Conservation (phyloP, 2,888 invertebrate genomes). For the Nyleta sp. region DNA sequence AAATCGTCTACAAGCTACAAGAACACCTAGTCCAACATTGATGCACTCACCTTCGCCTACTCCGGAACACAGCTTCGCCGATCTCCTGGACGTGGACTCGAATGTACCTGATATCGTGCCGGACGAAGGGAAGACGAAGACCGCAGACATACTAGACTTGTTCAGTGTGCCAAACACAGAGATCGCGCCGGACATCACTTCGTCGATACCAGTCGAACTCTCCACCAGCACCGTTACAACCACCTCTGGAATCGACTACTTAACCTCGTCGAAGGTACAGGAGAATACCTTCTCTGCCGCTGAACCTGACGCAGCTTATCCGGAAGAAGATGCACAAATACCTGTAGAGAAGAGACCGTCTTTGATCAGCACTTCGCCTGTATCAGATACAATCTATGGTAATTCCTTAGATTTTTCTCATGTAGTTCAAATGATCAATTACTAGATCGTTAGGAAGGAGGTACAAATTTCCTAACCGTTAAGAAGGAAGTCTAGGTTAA, state of each 20-base stretch:
- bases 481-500: too few species aligned
- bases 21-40: constrained; percentile 94
- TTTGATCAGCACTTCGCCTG: constrained; percentile 59
- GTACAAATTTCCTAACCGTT: too few species aligned
- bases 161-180: constrained; percentile 77
- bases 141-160: constrained; percentile 77
- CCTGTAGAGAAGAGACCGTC: constrained; percentile 70
- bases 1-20: constrained; percentile 92
- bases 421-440: too few species aligned
- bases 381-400: constrained; percentile 55
- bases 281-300: constrained; percentile 75
- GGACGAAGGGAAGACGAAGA: constrained; percentile 76
- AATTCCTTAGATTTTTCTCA: neutral
- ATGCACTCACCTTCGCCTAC: constrained; percentile 95
- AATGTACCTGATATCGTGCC: constrained; percentile 78
- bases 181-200: constrained; percentile 67
- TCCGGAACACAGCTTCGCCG: constrained; percentile 86
- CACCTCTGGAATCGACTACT: constrained; percentile 62
- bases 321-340: constrained; percentile 61
- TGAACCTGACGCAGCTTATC: constrained; percentile 53
- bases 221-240: constrained; percentile 47
- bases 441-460: too few species aligned
- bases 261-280: constrained; percentile 66
- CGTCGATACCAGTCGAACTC: constrained; percentile 67
- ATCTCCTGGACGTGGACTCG: constrained; percentile 85